A percentile compares a stretch with the other conserved stretches of the same genome.
phyloP scores from a whole-genome alignment of 2,888 invertebrate species.

The Laothoe populi region DNA sequence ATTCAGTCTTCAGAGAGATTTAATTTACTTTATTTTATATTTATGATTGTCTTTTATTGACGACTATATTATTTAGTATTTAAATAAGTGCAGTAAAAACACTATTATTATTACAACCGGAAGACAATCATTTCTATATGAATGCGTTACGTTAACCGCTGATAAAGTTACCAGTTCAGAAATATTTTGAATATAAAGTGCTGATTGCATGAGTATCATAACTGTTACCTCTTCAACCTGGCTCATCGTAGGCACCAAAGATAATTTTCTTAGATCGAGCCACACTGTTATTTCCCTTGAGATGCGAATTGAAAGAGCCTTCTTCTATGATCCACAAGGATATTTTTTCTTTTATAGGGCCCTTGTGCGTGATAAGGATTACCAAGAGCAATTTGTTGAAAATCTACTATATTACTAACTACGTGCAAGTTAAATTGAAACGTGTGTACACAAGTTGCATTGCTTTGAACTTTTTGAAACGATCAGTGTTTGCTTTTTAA shows the following conservation, averaged over 20 bases:
- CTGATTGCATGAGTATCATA: conserved; percentile 33
- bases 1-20: no score
- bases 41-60: no score
- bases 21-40: no score
- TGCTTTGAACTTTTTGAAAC: no score
- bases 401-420: no score
- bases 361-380: not conserved
- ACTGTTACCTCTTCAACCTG: conserved; percentile 33
- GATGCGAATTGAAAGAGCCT: conserved; percentile 48
- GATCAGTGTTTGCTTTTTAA: no score
- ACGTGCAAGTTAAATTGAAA: no score
- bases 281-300: conserved; percentile 54
- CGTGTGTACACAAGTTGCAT: no score
- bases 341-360: conserved; percentile 30
- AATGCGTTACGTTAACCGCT: not conserved
- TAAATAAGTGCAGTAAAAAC: no score
- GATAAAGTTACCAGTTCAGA: not conserved
- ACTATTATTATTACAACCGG: not conserved
- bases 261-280: conserved; percentile 48
- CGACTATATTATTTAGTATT: no score
- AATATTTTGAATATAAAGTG: conserved; percentile 33
- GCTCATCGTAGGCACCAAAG: conserved; percentile 38
- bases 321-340: conserved; percentile 32
- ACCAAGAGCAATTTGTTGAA: not conserved
- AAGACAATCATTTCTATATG: not conserved